Percentiles rank a stretch among this genome's conserved stretches.
Conservation (phyloP, 2,113 vertebrate species). For the Spizaetus ornatus region DNA sequence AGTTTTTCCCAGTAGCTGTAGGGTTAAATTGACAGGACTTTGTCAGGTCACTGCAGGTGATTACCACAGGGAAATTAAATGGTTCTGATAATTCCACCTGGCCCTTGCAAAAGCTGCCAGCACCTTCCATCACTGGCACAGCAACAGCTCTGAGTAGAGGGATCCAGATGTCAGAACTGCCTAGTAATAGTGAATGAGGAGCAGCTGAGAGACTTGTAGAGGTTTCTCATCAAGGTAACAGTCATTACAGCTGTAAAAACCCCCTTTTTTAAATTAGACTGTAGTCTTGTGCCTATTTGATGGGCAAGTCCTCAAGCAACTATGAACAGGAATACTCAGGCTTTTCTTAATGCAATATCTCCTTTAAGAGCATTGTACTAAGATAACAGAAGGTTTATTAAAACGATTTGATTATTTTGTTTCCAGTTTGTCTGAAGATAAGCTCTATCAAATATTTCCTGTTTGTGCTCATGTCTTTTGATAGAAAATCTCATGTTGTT, state of each 20-base stretch:
- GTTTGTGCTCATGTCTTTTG: not conserved
- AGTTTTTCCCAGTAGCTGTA: not conserved
- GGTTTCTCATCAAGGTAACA: not conserved
- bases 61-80: not conserved
- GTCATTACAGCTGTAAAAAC: not conserved
- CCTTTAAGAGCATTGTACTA: not conserved
- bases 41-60: not conserved
- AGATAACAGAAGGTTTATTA: not conserved
- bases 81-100: not conserved
- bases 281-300: not conserved
- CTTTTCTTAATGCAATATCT: not conserved
- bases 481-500: not conserved
- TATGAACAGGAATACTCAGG: not conserved
- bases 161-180: not conserved
- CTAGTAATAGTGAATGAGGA: not conserved
- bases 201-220: not conserved
- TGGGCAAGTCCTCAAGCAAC: not conserved
- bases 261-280: accelerated
- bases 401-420: not conserved
- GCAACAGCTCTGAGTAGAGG: not conserved
- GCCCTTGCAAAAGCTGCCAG: not conserved
- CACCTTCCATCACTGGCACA: not conserved
- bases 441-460: not conserved
- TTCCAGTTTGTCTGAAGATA: not conserved
- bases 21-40: not conserved